Evolutionary conservation across 2,888 invertebrate genomes (phyloP).

Genomic region (Saturnia japonica): DNA sequence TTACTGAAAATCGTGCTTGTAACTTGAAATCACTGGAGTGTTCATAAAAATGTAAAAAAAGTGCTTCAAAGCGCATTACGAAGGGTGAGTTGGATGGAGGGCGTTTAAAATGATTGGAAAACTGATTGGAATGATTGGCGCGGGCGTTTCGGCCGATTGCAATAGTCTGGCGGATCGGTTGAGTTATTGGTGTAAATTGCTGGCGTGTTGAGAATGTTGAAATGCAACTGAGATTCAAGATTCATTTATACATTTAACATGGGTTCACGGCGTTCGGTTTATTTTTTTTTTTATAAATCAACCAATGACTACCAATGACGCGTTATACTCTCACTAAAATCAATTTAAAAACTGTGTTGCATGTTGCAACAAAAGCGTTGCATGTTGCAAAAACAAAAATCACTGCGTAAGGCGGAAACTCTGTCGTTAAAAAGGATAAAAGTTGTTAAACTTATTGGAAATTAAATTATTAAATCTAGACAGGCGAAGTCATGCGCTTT

Average conservation of each 20-base stretch:
- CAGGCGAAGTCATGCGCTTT: no score
- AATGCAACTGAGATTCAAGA: not conserved
- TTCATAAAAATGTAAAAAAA: conserved; percentile 31
- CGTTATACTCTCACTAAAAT: no score
- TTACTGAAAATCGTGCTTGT: conserved; percentile 37
- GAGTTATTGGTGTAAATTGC: conserved; percentile 31
- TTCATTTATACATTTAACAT: not conserved
- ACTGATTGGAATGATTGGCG: conserved; percentile 66
- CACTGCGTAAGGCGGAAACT: no score
- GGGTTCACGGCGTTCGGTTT: not conserved
- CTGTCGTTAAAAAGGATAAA: no score
- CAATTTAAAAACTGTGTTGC: no score
- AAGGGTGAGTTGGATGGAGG: conserved; percentile 31
- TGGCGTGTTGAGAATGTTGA: conserved; percentile 21
- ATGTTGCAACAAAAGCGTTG: no score
- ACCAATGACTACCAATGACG: no score
- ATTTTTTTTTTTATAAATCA: not conserved
- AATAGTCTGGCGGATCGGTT: conserved; percentile 38
- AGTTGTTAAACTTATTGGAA: no score
- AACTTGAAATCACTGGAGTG: conserved; percentile 34
- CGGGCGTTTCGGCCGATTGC: conserved; percentile 41
- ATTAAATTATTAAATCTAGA: no score
- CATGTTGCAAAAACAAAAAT: no score
- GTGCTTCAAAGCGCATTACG: conserved; percentile 38
- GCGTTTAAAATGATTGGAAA: conserved; percentile 63